Base-by-base conservation (phyloP, 37 sponge, comb jelly and placozoan genomes). In the Agelas oroides region DNA sequence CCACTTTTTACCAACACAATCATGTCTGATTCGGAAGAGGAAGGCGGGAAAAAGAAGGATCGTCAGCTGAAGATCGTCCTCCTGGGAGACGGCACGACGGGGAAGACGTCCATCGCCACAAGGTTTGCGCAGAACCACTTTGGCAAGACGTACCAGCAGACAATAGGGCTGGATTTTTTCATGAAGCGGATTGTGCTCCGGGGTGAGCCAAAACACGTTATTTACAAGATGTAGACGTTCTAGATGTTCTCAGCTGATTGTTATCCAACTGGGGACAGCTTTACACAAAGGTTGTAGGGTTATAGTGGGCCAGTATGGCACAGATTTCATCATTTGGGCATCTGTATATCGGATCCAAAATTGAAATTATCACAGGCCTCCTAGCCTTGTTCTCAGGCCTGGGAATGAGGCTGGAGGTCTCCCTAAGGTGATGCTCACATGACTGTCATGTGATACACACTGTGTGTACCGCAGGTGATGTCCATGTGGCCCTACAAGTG, bases 101-200 rank as follows among this genome's bases (percentile, higher is more conserved):
- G 99, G 52, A 98, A 98, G 79, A 91, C 95, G 46, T 97, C 95
- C 46, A 68, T 93, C 2, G 76, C 81, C 25, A 92, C 86, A 11
- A 71, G 97, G 33, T 94, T 94, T 60, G 81, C 97, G 36, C 99
- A 98, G 76, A 94, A 87, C 66, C 78, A 88, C 56, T 98, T 94
- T 37, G 92, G 86, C 19, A 94, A 72, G 70, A 84, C 78, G 18
- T 98, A 98, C 59, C 87, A 94, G 21, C 99, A 98, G 75, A 98
- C 99, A 0, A 37, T 98, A 5, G 99, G 99, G 1, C 75, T 98
- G 15, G 99, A 98, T 62, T 98, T 98, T 92, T 98, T 96, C 65
- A 76, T 98, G 78, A 89, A 91, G 76, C 82, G 97, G 36, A 82
- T 97, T 16, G 74, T 53, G 0, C 75, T 97, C 33, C 97, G 95